These are phyloP conservation scores for Poliocrania exsul DNA, from an alignment of 2,797 vertebrate species.

Conservation along the genomic window DNA sequence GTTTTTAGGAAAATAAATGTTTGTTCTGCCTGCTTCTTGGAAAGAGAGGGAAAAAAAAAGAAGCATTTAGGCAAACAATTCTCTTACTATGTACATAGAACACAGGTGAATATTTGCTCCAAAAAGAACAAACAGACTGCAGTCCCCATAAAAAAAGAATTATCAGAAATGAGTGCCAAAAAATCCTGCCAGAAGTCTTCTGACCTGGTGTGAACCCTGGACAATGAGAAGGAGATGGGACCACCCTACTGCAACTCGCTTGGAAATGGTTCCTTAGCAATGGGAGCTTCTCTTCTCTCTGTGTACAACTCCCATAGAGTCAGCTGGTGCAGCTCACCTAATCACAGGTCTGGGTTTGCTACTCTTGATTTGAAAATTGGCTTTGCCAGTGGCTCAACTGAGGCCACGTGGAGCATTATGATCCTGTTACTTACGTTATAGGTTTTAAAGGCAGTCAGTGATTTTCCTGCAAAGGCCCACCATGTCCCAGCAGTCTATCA, in stretches of 20 bases:
- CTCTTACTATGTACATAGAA: neutral
- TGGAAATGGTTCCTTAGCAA: neutral
- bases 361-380: neutral
- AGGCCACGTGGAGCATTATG: accelerated
- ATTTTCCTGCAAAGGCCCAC: accelerated
- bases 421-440: accelerated
- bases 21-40: neutral
- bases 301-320: neutral
- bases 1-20: neutral
- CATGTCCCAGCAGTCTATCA: accelerated
- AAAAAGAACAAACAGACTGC: neutral
- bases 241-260: neutral
- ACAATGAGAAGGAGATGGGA: accelerated
- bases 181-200: neutral
- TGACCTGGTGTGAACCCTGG: neutral
- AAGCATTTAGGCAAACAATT: neutral
- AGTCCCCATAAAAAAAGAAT: neutral
- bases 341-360: neutral
- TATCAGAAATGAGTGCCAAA: neutral
- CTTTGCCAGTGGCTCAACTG: neutral
- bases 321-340: neutral
- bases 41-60: neutral
- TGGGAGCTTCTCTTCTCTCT: neutral
- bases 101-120: neutral
- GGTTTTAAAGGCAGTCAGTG: neutral